These are phyloP conservation scores for Cercopithecus neglectus DNA, from an alignment of 2,797 vertebrate genomes.

Conservation along the genomic window DNA sequence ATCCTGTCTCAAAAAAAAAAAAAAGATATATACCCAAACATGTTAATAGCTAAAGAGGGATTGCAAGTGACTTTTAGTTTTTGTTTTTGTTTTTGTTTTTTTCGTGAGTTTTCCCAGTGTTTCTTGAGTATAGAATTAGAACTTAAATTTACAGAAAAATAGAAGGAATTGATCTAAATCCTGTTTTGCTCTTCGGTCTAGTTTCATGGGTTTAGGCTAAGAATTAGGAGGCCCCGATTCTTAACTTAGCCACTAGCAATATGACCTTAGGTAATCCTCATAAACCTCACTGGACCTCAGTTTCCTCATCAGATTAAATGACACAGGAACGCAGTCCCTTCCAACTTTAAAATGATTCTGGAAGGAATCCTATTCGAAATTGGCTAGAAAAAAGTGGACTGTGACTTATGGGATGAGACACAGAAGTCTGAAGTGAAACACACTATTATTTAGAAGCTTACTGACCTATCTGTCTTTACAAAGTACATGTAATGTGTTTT, in stretches of 20 bases:
- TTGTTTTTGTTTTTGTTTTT: background rate
- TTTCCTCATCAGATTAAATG: conserved; percentile 25
- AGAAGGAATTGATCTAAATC: conserved; percentile 33
- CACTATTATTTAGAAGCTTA: conserved; percentile 15
- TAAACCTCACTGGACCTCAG: background rate
- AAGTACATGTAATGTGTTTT: conserved; percentile 23
- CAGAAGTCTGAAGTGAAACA: conserved; percentile 30
- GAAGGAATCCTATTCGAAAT: background rate
- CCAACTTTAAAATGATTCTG: conserved; percentile 43
- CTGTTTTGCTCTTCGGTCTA: background rate
- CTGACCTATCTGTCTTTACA: conserved; percentile 18
- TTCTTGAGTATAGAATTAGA: conserved; percentile 32
- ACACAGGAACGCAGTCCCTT: conserved; percentile 11
- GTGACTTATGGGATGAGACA: conserved; percentile 17
- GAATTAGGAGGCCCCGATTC: background rate
- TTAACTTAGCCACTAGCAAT: background rate
- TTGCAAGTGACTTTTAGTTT: background rate
- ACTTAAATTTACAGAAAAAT: conserved; percentile 28
- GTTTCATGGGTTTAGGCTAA: background rate
- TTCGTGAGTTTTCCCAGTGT: background rate
- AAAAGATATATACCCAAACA: background rate
- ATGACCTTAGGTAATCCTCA: background rate
- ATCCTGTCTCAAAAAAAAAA: background rate
- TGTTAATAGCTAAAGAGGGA: background rate
- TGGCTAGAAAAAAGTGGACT: conserved; percentile 45